Evolutionary conservation across 2,113 vertebrate species (phyloP), one percentile per base, ranked within the genome.

Genomic region (Coturnix japonica): DNA sequence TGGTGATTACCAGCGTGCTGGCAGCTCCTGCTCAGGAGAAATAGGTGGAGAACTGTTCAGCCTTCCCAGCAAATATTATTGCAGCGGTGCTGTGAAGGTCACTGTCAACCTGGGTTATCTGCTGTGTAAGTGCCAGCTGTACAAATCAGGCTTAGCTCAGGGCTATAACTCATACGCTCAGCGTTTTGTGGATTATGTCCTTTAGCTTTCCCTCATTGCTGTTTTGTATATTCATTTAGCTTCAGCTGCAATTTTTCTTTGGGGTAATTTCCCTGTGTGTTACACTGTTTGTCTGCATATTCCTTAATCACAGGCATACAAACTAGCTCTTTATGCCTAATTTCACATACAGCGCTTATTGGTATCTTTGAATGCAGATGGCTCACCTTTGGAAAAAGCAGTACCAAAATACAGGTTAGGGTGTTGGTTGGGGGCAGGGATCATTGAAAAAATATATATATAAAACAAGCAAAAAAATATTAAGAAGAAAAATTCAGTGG

Each of bases 71-170:
- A 97, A 95, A 94, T 70, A 94, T 49, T 47, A 61, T 60, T 44
- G 54, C 79, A 94, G 86, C 66, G 23, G 47, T 51, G 80, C 88
- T 92, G 74, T 77, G 95, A 94, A 97, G 96, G 96, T 97, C 96
- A 51, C 89, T 93, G 92, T 82, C 93, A 81, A 86, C 71, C 84
- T 30, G 56, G 86, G 93, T 92, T 94, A 91, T 95, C 78, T 87
- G 53, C 70, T 96, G 67, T 71, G 64, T 57, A 83, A 76, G 86
- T 88, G 82, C 84, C 72, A 61, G 83, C 67, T 57, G 2, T 86
- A 79, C 47, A 83, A 89, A 95, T 89, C 60, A 23, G 87, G 71
- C 74, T 95, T 87, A 80, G 94, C 91, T 59, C 78, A 88, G 76
- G 79, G 78, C 70, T 75, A 6, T 76, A 88, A 94, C 53, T 91